phyloP scores from a whole-genome alignment of 2,888 invertebrate species.

The Netelia fuscicornis region DNA sequence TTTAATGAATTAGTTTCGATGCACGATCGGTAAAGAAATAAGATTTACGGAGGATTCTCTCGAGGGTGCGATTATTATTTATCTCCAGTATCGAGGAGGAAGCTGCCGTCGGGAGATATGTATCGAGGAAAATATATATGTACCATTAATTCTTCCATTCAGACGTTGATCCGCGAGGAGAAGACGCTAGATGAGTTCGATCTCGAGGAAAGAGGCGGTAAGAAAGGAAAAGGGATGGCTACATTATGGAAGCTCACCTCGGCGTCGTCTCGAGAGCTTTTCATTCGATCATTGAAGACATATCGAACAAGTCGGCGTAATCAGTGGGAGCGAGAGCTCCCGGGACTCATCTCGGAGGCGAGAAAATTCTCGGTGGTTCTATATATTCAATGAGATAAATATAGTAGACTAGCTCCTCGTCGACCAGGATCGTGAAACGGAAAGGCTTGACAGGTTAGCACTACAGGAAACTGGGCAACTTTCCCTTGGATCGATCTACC shows the following conservation, averaged over 20 bases:
- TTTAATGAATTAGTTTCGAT: background rate
- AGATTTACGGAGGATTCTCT: background rate
- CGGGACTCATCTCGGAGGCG: conserved; percentile 26
- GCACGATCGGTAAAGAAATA: background rate
- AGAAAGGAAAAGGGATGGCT: conserved; percentile 31
- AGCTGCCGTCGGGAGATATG: conserved; percentile 2
- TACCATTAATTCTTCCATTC: conserved; percentile 59
- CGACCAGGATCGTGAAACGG: conserved; percentile 43
- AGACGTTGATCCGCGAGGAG: conserved; percentile 44
- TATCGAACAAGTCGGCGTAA: conserved; percentile 61
- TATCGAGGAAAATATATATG: background rate
- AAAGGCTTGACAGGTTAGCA: conserved; percentile 54
- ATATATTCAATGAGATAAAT: conserved; percentile 31
- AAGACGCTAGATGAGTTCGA: conserved; percentile 38
- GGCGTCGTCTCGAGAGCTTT: conserved; percentile 40
- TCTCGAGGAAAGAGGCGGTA: conserved; percentile 22
- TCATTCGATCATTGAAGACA: conserved; percentile 50
- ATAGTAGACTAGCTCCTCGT: conserved; percentile 24
- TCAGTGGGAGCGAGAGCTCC: conserved; percentile 41
- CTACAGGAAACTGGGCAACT: conserved; percentile 35
- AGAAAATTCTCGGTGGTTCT: conserved; percentile 31
- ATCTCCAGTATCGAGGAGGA: conserved; percentile 24
- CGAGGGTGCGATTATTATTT: conserved; percentile 35
- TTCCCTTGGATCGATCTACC: conserved; percentile 49
- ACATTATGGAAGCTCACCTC: conserved; percentile 35